phyloP scores from a whole-genome alignment of 2,113 vertebrate genomes.

The Urocynchramus pylzowi region DNA sequence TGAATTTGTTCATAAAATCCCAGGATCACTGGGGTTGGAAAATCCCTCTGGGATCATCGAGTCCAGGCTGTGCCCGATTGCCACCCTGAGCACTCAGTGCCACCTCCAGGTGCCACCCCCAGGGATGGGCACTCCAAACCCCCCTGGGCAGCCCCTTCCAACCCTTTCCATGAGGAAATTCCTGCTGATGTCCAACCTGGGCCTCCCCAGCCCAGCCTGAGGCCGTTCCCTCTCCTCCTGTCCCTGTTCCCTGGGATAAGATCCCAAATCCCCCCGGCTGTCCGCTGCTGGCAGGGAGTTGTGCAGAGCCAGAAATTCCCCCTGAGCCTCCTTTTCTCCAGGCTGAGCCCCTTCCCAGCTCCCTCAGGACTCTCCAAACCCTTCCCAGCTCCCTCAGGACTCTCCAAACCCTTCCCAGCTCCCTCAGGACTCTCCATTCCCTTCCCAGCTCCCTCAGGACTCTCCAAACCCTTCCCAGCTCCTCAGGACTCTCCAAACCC shows the following conservation, averaged over 20 bases:
- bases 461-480: too few species aligned
- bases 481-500: too few species aligned
- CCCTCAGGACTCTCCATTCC: not conserved
- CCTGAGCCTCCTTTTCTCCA: not conserved
- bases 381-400: not conserved
- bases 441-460: too few species aligned
- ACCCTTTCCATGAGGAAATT: not conserved
- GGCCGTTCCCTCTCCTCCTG: not conserved
- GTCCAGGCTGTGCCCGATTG: fast-evolving
- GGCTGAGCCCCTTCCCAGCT: not conserved
- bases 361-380: not conserved
- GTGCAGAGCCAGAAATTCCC: not conserved
- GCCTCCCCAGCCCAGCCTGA: not conserved
- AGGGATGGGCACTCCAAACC: not conserved
- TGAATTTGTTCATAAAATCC: not conserved
- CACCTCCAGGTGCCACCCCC: not conserved
- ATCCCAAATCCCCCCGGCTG: not conserved
- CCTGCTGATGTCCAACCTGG: not conserved
- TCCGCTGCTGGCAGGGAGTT: not conserved
- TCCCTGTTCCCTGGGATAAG: not conserved
- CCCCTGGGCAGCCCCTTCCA: not conserved
- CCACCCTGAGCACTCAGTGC: not conserved
- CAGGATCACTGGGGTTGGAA: not conserved
- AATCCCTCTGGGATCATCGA: fast-evolving
- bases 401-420: not conserved